Percentiles rank a stretch among this genome's conserved stretches.
phyloP scores from a whole-genome alignment of 2,797 vertebrate species.

The Chelon auratus region DNA sequence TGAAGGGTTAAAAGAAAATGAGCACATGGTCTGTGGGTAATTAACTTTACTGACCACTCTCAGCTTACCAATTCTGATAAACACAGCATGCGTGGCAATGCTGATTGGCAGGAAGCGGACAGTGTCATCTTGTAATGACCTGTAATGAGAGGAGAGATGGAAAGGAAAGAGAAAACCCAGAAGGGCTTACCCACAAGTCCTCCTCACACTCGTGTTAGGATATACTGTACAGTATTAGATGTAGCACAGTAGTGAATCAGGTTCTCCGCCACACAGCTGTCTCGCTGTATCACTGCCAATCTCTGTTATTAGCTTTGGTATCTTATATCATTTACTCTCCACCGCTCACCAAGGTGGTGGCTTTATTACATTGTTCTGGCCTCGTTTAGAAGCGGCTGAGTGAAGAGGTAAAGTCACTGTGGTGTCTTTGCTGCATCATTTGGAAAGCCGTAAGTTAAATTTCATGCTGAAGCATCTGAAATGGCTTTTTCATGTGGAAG shows the following conservation, averaged over 20 bases:
- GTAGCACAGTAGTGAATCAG: conserved; percentile 58
- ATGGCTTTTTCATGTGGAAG: conserved; percentile 41
- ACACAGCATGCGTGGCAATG: conserved; percentile 8
- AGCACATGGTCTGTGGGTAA: conserved; percentile 1
- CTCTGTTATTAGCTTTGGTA: conserved; percentile 45
- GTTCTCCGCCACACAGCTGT: conserved; percentile 35
- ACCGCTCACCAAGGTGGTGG: conserved; percentile 26
- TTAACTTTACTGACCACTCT: conserved; percentile 23
- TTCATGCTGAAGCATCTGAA: conserved; percentile 27
- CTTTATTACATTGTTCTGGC: conserved; percentile 43
- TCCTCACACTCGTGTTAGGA: conserved; percentile 31
- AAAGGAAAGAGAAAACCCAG: conserved; percentile 45
- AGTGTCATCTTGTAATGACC: conserved; percentile 50
- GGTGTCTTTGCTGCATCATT: conserved; percentile 34
- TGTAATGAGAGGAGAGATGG: conserved; percentile 68
- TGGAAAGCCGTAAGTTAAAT: conserved; percentile 53
- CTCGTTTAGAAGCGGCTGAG: conserved; percentile 26
- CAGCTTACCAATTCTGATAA: conserved; percentile 32
- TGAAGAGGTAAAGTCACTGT: conserved; percentile 26
- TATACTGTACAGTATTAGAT: conserved; percentile 42
- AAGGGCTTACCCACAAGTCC: conserved; percentile 49
- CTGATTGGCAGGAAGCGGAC: conserved; percentile 47
- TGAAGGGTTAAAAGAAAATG: not conserved
- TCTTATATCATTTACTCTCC: conserved; percentile 40
- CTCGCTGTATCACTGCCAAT: conserved; percentile 35